Conservation (phyloP, 2,797 vertebrate species). For the Ctenochaetus hawaiiensis region DNA sequence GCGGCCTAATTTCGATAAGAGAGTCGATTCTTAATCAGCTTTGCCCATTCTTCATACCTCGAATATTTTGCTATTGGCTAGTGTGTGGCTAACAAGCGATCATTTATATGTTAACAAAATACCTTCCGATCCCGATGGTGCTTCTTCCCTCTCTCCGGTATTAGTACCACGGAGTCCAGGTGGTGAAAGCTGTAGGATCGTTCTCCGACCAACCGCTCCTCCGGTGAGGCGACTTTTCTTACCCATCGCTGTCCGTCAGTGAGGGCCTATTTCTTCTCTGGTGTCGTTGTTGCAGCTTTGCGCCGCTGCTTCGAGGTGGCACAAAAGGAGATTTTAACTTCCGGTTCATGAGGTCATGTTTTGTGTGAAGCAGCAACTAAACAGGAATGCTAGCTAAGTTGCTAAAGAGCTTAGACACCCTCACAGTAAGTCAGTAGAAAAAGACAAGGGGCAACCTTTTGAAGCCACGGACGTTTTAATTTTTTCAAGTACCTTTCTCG, state of each 20-base stretch:
- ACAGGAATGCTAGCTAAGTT: background rate
- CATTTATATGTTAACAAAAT: slow-evolving; percentile 21
- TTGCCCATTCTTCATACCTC: slow-evolving; percentile 4
- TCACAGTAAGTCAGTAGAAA: background rate
- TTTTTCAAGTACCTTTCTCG: background rate
- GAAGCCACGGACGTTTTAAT: fast-evolving
- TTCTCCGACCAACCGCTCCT: slow-evolving; percentile 91
- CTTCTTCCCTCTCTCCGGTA: slow-evolving; percentile 83
- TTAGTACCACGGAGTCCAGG: slow-evolving; percentile 85
- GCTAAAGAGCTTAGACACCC: slow-evolving; percentile 15
- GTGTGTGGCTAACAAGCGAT: slow-evolving; percentile 28
- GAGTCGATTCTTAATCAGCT: background rate
- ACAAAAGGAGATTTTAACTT: slow-evolving; percentile 50
- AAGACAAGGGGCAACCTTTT: background rate
- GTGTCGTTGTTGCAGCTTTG: slow-evolving; percentile 7
- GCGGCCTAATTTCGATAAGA: background rate
- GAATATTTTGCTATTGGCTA: slow-evolving; percentile 37
- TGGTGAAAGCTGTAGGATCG: slow-evolving; percentile 94
- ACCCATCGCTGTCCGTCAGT: slow-evolving; percentile 85
- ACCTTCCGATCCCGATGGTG: slow-evolving; percentile 87
- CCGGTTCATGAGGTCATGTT: slow-evolving; percentile 60
- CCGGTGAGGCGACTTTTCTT: slow-evolving; percentile 90
- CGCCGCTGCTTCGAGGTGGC: background rate
- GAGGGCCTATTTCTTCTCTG: slow-evolving; percentile 28
- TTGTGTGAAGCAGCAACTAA: background rate